Percentiles rank a stretch among this genome's conserved stretches.
phyloP scores from a whole-genome alignment of 53 echinoderm and acorn worm genomes.

The Holothuria scabra region DNA sequence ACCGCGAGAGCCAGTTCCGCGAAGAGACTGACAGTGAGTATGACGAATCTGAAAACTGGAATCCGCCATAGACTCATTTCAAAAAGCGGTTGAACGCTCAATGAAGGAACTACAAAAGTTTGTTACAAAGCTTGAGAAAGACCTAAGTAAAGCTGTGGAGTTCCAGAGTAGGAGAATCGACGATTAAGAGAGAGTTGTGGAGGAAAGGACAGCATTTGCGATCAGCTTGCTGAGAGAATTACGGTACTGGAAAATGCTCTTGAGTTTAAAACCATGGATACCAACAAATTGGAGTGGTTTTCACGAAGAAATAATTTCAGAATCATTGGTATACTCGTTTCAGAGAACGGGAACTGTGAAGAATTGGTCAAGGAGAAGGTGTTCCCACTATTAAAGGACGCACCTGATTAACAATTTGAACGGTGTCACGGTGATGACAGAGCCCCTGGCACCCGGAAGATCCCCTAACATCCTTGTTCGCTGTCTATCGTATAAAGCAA shows the following conservation, averaged over 20 bases:
- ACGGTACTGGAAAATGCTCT: not conserved
- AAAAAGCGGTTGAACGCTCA: not conserved
- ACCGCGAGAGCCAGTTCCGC: not conserved
- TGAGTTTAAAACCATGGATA: not conserved
- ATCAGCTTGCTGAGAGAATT: not conserved
- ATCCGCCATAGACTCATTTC: not conserved
- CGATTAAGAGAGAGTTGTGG: not conserved
- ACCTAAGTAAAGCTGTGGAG: slow-evolving; percentile 7
- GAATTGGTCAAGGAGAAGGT: too few relatives aligned
- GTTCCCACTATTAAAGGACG: too few relatives aligned
- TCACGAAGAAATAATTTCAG: not conserved
- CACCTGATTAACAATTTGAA: too few relatives aligned
- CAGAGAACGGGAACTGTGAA: too few relatives aligned
- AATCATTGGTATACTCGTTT: not conserved
- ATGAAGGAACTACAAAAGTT: not conserved
- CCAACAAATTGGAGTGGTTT: not conserved
- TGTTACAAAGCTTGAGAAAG: not conserved
- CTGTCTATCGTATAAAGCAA: not conserved
- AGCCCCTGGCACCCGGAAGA: too few relatives aligned
- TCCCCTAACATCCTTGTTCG: not conserved
- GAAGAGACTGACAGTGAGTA: not conserved
- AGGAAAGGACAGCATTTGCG: not conserved
- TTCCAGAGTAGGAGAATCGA: not conserved
- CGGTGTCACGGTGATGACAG: too few relatives aligned
- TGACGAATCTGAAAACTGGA: not conserved